Evolutionary conservation across 2,113 vertebrate genomes (phyloP).

Genomic region (Arenaria interpres): DNA sequence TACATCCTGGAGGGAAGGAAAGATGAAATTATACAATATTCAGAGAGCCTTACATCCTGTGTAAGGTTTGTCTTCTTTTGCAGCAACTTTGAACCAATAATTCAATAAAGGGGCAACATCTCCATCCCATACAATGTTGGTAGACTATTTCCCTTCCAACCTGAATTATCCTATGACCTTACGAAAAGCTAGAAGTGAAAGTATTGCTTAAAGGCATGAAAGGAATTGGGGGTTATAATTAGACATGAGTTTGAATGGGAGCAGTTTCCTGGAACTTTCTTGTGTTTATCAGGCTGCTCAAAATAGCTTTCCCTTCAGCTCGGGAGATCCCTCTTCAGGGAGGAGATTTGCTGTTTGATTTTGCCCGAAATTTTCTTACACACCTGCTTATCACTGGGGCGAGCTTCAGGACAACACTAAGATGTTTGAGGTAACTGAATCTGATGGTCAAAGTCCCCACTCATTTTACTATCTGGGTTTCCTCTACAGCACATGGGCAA

Average conservation of each 20-base stretch:
- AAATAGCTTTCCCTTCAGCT: neutral
- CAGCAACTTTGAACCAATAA: neutral
- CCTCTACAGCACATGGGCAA: neutral
- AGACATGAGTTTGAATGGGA: neutral
- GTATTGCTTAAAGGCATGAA: neutral
- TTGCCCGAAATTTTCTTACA: neutral
- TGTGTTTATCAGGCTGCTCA: neutral
- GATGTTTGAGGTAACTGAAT: neutral
- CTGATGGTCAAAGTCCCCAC: neutral
- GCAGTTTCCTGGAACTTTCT: neutral
- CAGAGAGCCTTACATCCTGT: neutral
- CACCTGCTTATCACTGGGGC: neutral
- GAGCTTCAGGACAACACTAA: neutral
- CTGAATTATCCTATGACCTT: neutral
- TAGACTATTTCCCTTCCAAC: neutral
- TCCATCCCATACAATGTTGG: neutral
- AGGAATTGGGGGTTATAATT: neutral
- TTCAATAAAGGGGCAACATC: neutral
- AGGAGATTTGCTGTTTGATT: neutral
- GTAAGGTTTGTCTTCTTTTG: neutral
- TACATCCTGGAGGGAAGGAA: neutral
- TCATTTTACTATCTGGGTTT: neutral
- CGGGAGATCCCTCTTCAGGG: neutral
- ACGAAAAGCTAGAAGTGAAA: neutral
- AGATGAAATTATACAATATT: neutral